Evolutionary conservation across 2,888 invertebrate species (phyloP).

Genomic region (Lypha dubia): DNA sequence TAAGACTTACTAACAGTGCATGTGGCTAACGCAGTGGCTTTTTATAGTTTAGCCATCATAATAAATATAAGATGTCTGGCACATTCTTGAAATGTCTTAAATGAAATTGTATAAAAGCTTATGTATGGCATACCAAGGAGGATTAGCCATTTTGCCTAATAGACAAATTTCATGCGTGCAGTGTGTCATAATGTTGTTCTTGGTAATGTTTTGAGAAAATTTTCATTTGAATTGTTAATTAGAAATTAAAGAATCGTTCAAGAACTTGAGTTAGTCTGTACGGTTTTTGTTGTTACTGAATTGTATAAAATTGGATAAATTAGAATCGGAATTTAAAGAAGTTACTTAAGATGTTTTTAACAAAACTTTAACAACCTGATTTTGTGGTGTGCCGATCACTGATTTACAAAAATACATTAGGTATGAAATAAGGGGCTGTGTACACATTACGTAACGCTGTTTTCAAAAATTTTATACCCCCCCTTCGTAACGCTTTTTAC

Average conservation of each 20-base stretch:
- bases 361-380: no score
- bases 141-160: conserved; percentile 59
- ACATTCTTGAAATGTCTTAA: conserved; percentile 47
- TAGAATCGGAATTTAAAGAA: no score
- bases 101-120: conserved; percentile 52
- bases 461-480: no score
- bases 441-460: no score
- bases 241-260: not conserved
- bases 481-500: no score
- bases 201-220: not conserved
- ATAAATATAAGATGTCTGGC: conserved; percentile 15
- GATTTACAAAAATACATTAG: no score
- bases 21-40: not conserved
- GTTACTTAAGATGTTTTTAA: no score
- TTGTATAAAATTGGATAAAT: no score
- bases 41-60: conserved; percentile 60
- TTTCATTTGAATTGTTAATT: not conserved
- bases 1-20: conserved; percentile 38
- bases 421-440: no score
- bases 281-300: no score
- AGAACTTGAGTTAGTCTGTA: no score
- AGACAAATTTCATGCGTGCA: conserved; percentile 12
- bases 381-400: no score
- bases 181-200: conserved; percentile 35
- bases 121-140: conserved; percentile 64